These are phyloP conservation scores for Xenopus petersii DNA, from an alignment of 2,797 vertebrate genomes.

Conservation along the genomic window DNA sequence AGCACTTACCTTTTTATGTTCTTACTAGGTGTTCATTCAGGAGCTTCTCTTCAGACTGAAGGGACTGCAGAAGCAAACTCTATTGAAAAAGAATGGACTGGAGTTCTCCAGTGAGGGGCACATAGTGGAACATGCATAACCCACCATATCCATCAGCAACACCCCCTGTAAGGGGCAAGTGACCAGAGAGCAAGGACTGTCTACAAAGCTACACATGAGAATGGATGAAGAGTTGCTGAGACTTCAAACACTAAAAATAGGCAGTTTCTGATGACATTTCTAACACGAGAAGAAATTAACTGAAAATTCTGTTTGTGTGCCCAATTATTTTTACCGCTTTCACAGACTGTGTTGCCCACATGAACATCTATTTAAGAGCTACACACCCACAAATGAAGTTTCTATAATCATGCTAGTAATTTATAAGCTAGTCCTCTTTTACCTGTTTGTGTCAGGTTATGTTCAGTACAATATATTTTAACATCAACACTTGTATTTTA, in stretches of 20 bases:
- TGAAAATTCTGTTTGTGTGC: background rate
- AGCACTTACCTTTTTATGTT: conserved; percentile 5
- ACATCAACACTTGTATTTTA: no score
- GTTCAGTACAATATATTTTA: no score
- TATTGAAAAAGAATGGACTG: conserved; percentile 35
- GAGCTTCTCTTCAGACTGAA: conserved; percentile 41
- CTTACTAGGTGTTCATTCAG: conserved; percentile 19
- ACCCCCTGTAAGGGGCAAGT: background rate
- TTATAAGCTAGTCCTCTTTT: no score
- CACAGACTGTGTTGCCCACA: background rate
- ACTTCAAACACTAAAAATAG: background rate
- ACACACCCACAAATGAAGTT: no score
- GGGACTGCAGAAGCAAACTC: conserved; percentile 40
- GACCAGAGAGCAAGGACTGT: conserved; percentile 8
- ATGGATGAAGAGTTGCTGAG: background rate
- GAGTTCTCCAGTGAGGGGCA: conserved; percentile 13
- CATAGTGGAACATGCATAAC: conserved; percentile 22
- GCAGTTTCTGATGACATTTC: background rate
- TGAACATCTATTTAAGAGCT: background rate
- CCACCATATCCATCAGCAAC: background rate
- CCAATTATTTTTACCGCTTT: background rate
- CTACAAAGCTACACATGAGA: background rate
- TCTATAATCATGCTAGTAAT: no score
- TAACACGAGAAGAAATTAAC: background rate
- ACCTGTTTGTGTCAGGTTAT: no score